These are phyloP conservation scores for Trichonephila inaurata DNA, from an alignment of 1,140 invertebrate species.

Conservation along the genomic window DNA sequence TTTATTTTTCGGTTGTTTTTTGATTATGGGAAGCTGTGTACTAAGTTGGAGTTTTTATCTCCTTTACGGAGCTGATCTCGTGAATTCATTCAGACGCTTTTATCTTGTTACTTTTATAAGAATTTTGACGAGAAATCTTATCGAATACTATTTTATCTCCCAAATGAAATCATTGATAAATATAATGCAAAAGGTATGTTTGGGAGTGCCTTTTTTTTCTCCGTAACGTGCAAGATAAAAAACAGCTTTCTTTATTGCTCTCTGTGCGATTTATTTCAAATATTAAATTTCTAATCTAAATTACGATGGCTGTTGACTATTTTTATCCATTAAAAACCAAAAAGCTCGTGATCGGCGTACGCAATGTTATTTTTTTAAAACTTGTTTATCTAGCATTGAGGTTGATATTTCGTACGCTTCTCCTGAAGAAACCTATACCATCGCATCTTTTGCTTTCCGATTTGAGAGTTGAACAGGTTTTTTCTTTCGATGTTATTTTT, in stretches of 20 bases:
- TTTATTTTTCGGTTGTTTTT: too few relatives aligned
- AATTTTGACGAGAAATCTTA: background rate
- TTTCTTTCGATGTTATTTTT: background rate
- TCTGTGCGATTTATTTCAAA: background rate
- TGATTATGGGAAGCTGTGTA: too few relatives aligned
- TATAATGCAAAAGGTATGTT: background rate
- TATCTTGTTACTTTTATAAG: background rate
- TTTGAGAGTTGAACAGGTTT: background rate
- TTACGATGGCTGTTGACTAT: background rate
- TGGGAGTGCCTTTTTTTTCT: background rate
- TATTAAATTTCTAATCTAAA: background rate
- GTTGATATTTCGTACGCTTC: background rate
- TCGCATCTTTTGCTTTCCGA: background rate
- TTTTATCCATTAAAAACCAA: background rate
- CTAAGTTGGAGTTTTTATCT: too few relatives aligned
- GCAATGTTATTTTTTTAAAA: slow-evolving; percentile 5
- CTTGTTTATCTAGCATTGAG: background rate
- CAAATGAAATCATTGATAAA: background rate
- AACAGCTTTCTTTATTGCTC: background rate
- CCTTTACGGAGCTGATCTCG: background rate
- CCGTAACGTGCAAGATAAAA: background rate
- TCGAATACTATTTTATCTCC: background rate
- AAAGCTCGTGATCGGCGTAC: background rate
- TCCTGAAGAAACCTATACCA: background rate
- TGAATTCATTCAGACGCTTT: background rate